phyloP scores from a whole-genome alignment of 2,113 vertebrate genomes.

The Ranitomeya imitator region DNA sequence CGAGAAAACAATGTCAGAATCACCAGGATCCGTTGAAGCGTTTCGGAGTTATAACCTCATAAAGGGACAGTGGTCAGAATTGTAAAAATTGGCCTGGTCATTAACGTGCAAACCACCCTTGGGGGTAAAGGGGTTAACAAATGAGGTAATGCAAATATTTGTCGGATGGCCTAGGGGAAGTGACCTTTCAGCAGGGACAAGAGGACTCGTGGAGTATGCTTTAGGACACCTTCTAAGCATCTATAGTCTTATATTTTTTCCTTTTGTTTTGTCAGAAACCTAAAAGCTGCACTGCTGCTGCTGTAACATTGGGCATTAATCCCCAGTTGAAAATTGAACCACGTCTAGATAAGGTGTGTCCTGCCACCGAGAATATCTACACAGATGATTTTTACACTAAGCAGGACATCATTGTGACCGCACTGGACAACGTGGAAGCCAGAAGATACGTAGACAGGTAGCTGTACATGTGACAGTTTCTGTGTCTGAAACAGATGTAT shows the following conservation, averaged over 20 bases:
- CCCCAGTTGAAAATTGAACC: constrained; percentile 88
- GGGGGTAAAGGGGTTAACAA: too few relatives aligned
- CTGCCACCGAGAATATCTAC: constrained; percentile 88
- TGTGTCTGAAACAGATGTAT: not conserved
- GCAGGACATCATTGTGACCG: constrained; percentile 88
- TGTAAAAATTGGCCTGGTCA: too few relatives aligned
- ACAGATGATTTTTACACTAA: constrained; percentile 86
- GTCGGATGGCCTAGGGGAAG: too few relatives aligned
- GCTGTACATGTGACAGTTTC: not conserved
- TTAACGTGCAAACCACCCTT: too few relatives aligned
- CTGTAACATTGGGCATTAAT: constrained; percentile 88
- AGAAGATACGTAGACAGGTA: constrained; percentile 98
- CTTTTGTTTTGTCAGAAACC: constrained; percentile 80
- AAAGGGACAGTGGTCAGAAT: too few relatives aligned
- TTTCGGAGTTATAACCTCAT: too few relatives aligned
- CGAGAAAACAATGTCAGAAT: too few relatives aligned
- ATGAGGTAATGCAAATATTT: too few relatives aligned
- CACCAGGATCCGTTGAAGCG: too few relatives aligned
- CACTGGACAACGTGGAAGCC: constrained; percentile 96
- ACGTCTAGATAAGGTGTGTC: constrained; percentile 92
- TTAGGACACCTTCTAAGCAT: too few relatives aligned
- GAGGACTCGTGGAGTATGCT: too few relatives aligned
- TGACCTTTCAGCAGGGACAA: too few relatives aligned
- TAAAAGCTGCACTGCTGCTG: constrained; percentile 93
- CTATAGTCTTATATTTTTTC: not conserved